These are phyloP conservation scores for Melitaea athalia DNA, from an alignment of 2,888 invertebrate genomes.

Conservation along the genomic window DNA sequence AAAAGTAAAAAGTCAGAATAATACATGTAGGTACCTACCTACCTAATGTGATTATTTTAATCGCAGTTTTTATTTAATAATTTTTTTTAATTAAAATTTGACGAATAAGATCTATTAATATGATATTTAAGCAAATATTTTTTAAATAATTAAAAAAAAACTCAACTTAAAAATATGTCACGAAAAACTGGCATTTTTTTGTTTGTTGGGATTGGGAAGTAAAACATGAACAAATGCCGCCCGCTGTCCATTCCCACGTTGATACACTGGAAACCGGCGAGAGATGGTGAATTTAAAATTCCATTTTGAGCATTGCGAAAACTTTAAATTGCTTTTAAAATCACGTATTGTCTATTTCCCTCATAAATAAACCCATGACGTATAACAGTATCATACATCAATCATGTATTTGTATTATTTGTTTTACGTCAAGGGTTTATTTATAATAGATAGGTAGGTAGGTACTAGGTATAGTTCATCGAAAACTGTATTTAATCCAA, in stretches of 20 bases:
- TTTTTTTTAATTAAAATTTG: too few relatives aligned
- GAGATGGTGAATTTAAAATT: constrained; percentile 69
- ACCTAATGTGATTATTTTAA: too few relatives aligned
- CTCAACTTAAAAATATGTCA: background rate
- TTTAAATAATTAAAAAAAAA: background rate
- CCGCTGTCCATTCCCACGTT: constrained; percentile 51
- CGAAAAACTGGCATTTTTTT: constrained; percentile 35
- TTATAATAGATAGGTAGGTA: too few relatives aligned
- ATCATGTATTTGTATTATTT: background rate
- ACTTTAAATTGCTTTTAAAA: constrained; percentile 60
- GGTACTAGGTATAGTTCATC: too few relatives aligned
- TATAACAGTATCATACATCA: background rate
- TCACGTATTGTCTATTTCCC: constrained; percentile 29
- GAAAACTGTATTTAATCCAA: too few relatives aligned
- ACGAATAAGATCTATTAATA: too few relatives aligned
- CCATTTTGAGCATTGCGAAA: constrained; percentile 63
- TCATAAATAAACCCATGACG: background rate
- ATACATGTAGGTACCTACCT: too few relatives aligned
- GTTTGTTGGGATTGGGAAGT: too few relatives aligned
- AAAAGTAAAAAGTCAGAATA: too few relatives aligned
- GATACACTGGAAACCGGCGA: constrained; percentile 47
- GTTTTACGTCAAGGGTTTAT: too few relatives aligned
- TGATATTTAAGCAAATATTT: too few relatives aligned
- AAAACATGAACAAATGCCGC: constrained; percentile 43
- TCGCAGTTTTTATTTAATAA: too few relatives aligned